phyloP scores from a whole-genome alignment of 2,797 vertebrate genomes.

The Sandelia bainsii region DNA sequence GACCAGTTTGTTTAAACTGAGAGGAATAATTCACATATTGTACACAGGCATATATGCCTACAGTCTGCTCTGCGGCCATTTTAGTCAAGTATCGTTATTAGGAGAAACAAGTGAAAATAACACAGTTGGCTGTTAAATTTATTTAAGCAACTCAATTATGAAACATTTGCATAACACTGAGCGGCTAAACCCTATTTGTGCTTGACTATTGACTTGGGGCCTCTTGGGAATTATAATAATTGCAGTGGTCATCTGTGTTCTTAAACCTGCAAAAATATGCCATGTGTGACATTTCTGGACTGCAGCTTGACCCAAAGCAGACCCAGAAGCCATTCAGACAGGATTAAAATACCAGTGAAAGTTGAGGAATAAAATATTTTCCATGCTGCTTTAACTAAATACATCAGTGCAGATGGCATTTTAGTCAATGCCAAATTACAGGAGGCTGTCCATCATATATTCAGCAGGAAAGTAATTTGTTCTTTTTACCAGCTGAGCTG shows the following conservation, averaged over 20 bases:
- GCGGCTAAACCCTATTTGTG: slow-evolving; percentile 23
- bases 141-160: slow-evolving; percentile 13
- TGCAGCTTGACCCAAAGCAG: slow-evolving; percentile 16
- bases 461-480: not conserved
- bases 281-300: slow-evolving; percentile 42
- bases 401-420: slow-evolving; percentile 16
- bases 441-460: slow-evolving; percentile 7
- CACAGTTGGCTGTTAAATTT: slow-evolving; percentile 17
- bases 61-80: not conserved
- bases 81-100: slow-evolving; percentile 5
- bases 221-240: slow-evolving; percentile 37
- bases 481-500: not conserved
- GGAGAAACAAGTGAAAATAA: not conserved
- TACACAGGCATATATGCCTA: not conserved
- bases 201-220: slow-evolving; percentile 14
- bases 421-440: slow-evolving; percentile 13
- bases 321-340: slow-evolving; percentile 16
- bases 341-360: slow-evolving; percentile 44
- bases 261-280: slow-evolving; percentile 34
- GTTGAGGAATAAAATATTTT: slow-evolving; percentile 19
- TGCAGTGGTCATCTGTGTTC: slow-evolving; percentile 20
- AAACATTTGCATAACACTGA: slow-evolving; percentile 15
- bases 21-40: not conserved
- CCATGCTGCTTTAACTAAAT: slow-evolving; percentile 19
- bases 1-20: not conserved